Conservation (phyloP, 1,140 invertebrate species). For the Neodiprion lecontei region DNA sequence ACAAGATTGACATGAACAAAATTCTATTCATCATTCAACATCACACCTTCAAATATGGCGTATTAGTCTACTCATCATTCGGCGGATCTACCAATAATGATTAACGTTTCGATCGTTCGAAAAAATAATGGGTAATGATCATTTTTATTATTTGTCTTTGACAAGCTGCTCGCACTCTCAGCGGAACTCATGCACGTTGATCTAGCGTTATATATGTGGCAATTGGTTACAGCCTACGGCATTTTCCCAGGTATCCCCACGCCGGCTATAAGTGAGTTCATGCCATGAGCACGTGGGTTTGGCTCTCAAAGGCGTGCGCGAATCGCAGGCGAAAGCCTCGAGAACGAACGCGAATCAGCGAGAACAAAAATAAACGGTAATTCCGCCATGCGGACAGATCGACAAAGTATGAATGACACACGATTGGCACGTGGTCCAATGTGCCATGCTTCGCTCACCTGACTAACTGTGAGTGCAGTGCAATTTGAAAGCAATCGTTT, state of each 20-base stretch:
- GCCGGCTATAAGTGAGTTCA: neutral
- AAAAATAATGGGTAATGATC: too few relatives aligned
- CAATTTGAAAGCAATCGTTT: too few relatives aligned
- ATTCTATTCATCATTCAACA: too few relatives aligned
- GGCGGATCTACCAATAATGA: too few relatives aligned
- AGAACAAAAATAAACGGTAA: neutral
- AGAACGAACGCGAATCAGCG: neutral
- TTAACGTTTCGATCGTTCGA: too few relatives aligned
- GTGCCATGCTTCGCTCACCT: neutral
- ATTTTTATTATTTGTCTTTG: too few relatives aligned
- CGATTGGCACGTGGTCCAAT: neutral
- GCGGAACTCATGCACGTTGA: too few relatives aligned
- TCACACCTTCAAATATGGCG: too few relatives aligned
- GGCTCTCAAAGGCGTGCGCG: neutral
- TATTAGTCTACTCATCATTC: too few relatives aligned
- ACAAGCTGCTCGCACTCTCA: too few relatives aligned
- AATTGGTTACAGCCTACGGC: neutral
- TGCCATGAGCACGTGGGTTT: neutral
- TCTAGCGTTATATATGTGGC: too few relatives aligned
- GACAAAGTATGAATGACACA: neutral
- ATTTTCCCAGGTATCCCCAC: neutral
- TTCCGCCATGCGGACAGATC: neutral
- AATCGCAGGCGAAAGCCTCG: neutral
- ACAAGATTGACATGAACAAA: neutral
- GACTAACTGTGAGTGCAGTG: neutral